Percentiles rank a stretch among this genome's conserved stretches.
These are phyloP conservation scores for Toxonevra muliebris DNA, from an alignment of 2,888 invertebrate species.

Conservation along the genomic window DNA sequence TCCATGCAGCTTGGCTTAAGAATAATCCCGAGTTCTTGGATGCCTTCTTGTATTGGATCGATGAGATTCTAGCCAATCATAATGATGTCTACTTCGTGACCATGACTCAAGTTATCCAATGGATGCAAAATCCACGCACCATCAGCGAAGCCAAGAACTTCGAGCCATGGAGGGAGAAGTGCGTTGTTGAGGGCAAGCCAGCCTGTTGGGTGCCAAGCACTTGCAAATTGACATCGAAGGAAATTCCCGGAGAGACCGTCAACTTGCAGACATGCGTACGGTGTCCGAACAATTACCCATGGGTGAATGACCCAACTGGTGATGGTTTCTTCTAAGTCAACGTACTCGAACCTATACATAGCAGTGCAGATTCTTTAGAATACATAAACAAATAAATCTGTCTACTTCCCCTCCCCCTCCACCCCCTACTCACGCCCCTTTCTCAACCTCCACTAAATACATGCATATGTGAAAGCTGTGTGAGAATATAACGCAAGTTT, in stretches of 20 bases:
- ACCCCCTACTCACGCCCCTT: too few species aligned
- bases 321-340: constrained; percentile 81
- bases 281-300: constrained; percentile 94
- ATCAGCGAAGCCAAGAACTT: constrained; percentile 87
- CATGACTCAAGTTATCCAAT: constrained; percentile 96
- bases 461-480: too few species aligned
- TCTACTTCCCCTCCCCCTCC: too few species aligned
- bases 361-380: not conserved
- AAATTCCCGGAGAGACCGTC: constrained; percentile 93
- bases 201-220: constrained; percentile 90
- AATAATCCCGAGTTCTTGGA: constrained; percentile 93
- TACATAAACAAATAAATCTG: not conserved
- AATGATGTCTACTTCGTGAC: constrained; percentile 94
- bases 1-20: constrained; percentile 93
- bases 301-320: constrained; percentile 86
- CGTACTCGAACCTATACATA: not conserved
- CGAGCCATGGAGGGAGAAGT: constrained; percentile 95
- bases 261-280: constrained; percentile 92
- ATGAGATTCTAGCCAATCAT: constrained; percentile 84
- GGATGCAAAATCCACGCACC: constrained; percentile 93
- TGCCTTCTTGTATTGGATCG: constrained; percentile 93
- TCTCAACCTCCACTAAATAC: too few species aligned
- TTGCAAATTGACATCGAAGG: constrained; percentile 91
- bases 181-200: constrained; percentile 82
- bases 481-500: too few species aligned